phyloP scores from a whole-genome alignment of 2,113 vertebrate species.

The Pelobates fuscus region DNA sequence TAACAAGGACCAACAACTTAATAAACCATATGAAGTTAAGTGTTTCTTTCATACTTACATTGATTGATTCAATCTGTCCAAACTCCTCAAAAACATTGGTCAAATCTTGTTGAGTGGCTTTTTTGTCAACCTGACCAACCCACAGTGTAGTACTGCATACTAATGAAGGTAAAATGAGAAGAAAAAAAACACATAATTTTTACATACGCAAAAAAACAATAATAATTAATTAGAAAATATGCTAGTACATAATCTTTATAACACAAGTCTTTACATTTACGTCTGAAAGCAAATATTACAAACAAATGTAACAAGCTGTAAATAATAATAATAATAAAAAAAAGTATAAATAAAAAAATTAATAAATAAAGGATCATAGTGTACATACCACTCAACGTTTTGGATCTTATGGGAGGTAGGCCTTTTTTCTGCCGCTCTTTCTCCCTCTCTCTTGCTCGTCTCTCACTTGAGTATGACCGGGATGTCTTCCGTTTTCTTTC shows the following conservation, averaged over 20 bases:
- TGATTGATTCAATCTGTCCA: constrained; percentile 98
- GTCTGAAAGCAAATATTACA: too few relatives aligned
- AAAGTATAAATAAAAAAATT: too few relatives aligned
- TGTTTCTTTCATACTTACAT: constrained; percentile 73
- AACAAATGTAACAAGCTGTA: too few relatives aligned
- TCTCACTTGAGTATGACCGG: constrained; percentile 92
- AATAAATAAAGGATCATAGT: too few relatives aligned
- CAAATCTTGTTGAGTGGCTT: constrained; percentile 95
- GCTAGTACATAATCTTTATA: too few relatives aligned
- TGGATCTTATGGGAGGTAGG: constrained; percentile 89
- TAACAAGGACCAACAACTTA: too few relatives aligned
- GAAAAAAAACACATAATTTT: constrained; percentile 7
- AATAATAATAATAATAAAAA: too few relatives aligned
- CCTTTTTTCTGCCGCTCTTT: constrained; percentile 97
- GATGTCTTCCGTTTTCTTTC: constrained; percentile 95
- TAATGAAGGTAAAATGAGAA: constrained; percentile 63
- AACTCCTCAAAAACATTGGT: constrained; percentile 98
- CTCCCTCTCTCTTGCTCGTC: constrained; percentile 88
- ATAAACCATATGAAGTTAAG: too few relatives aligned
- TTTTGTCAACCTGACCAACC: constrained; percentile 99
- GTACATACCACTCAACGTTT: constrained; percentile 90
- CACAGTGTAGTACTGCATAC: constrained; percentile 98
- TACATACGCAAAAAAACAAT: neutral
- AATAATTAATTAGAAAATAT: too few relatives aligned
- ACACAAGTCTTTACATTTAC: too few relatives aligned